Evolutionary conservation across 2,888 invertebrate species (phyloP), one percentile per base, ranked within the genome.

Genomic region (Drosophila hamatofila): DNA sequence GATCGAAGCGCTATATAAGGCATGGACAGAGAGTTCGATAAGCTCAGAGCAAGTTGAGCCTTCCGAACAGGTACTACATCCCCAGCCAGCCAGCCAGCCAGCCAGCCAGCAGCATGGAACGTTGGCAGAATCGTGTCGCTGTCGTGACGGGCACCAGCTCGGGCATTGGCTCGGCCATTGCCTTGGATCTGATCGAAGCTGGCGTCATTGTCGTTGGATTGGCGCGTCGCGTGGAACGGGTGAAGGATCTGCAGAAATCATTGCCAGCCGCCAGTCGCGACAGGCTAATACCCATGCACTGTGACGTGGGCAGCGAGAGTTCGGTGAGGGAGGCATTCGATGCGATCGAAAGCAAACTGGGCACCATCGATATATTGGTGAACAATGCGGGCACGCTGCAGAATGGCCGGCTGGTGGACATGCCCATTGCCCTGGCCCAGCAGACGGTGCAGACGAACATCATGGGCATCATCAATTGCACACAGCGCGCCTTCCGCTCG

Each of bases 121-220:
- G 94, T 54, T 95, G 95, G 95, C 81, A 87, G 7, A 94, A 94
- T 72, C 94, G 94, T 80, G 94, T 94, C 0, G 95, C 95, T 0
- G 93, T 95, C 18, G 95, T 95, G 55, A 95, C 95, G 0, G 95
- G 95, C 2, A 95, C 95, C 12, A 95, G 95, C 88, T 93, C 94
- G 0, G 95, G 95, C 5, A 95, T 95, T 61, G 95, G 94, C 18
- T 93, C 93, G 2, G 93, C 93, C 7, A 92, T 94, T 49, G 91
- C 92, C 7, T 82, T 90, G 72, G 92, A 93, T 61, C 90, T 95
- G 37, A 92, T 93, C 1, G 90, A 92, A 48, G 90, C 92, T 9
- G 95, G 95, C 1, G 75, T 95, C 63, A 92, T 93, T 59, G 95
- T 95, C 0, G 93, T 94, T 1, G 95, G 94, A 0, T 90, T 94